Evolutionary conservation across 2,888 invertebrate species (phyloP).

Genomic region (Carterocephalus palaemon): DNA sequence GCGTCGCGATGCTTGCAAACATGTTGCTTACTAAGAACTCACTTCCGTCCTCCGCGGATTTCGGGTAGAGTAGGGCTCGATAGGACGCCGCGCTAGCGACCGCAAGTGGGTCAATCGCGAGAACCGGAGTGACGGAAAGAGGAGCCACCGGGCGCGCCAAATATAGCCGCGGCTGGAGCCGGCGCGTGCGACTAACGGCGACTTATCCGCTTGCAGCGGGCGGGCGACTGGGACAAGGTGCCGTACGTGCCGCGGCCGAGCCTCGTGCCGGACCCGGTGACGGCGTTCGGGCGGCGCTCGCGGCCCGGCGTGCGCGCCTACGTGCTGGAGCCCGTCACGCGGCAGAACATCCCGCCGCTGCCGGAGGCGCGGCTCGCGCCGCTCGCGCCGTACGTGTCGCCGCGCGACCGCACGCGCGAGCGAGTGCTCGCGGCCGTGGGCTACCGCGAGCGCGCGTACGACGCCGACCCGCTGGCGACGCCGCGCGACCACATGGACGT

Average conservation of each 20-base stretch:
- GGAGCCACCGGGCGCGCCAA: conserved; percentile 76
- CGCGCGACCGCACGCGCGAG: conserved; percentile 82
- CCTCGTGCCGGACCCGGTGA: conserved; percentile 89
- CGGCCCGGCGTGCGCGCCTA: conserved; percentile 67
- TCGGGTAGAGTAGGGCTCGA: conserved; percentile 34
- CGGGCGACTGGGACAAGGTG: conserved; percentile 93
- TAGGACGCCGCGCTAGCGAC: conserved; percentile 44
- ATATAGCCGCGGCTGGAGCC: conserved; percentile 78
- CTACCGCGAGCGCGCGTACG: conserved; percentile 77
- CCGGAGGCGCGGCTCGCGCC: conserved; percentile 79
- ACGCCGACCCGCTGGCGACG: conserved; percentile 79
- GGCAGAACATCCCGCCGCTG: conserved; percentile 81
- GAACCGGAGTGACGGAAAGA: conserved; percentile 60
- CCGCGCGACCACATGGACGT: conserved; percentile 82
- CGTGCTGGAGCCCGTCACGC: conserved; percentile 76
- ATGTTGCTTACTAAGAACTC: conserved; percentile 57
- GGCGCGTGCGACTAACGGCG: conserved; percentile 73
- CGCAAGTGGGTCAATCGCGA: conserved; percentile 69
- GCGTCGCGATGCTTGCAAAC: conserved; percentile 57
- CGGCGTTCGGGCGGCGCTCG: conserved; percentile 87
- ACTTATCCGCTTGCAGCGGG: conserved; percentile 84
- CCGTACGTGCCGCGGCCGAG: conserved; percentile 92
- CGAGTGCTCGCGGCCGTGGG: conserved; percentile 80
- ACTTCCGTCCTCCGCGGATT: conserved; percentile 30
- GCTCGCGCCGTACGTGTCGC: conserved; percentile 83